Percentiles rank a stretch among this genome's conserved stretches.
Evolutionary conservation across 2,888 invertebrate genomes (phyloP).

Genomic region (Polymixis flavicincta): DNA sequence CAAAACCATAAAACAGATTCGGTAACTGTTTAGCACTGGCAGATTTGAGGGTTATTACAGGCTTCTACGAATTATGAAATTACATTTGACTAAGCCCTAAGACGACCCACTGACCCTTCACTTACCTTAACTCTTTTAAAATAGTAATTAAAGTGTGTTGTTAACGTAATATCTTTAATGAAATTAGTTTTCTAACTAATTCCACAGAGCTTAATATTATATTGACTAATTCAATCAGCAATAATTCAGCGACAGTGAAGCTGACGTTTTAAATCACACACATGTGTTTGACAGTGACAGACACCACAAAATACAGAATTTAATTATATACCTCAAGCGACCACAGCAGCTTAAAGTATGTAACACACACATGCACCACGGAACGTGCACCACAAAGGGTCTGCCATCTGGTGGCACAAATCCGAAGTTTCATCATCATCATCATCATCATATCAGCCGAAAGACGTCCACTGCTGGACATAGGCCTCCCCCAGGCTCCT

Average conservation of each 20-base stretch:
- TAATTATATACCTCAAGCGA: too few species aligned
- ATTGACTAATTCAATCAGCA: not conserved
- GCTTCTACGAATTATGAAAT: not conserved
- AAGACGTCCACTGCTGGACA: too few species aligned
- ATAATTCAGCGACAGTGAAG: constrained; percentile 27
- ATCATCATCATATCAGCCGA: too few species aligned
- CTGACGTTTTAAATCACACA: not conserved
- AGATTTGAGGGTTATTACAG: constrained; percentile 1
- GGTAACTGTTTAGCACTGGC: not conserved
- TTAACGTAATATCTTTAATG: not conserved
- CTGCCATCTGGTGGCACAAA: too few species aligned
- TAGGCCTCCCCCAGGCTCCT: too few species aligned
- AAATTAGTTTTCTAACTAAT: not conserved
- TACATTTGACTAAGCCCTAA: not conserved
- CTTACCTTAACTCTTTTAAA: constrained; percentile 35
- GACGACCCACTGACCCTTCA: not conserved
- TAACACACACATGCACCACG: too few species aligned
- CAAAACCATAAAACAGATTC: not conserved
- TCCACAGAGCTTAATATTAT: too few species aligned
- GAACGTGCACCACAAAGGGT: too few species aligned
- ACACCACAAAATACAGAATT: too few species aligned
- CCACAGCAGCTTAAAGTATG: too few species aligned
- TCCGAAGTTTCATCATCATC: too few species aligned
- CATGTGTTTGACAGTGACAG: constrained; percentile 13
- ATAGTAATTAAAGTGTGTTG: not conserved